These are phyloP conservation scores for Heliothis subflexa DNA, from an alignment of 1,140 invertebrate species.

Conservation along the genomic window DNA sequence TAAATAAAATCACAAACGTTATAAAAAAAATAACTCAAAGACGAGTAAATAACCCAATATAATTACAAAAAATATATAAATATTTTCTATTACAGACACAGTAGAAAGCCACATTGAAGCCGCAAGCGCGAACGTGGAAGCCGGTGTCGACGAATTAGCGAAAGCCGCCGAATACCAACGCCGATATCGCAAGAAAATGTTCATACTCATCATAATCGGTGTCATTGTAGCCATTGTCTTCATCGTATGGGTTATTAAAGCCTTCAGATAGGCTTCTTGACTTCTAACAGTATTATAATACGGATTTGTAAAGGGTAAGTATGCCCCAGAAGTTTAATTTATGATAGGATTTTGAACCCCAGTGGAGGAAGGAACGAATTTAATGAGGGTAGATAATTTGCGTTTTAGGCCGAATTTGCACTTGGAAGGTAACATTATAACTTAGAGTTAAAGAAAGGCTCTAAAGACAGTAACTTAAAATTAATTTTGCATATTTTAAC, in stretches of 20 bases:
- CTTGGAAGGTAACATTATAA: no score
- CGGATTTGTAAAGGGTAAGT: neutral
- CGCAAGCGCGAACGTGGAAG: constrained; percentile 91
- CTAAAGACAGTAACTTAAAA: no score
- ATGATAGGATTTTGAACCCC: constrained; percentile 6
- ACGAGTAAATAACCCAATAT: neutral
- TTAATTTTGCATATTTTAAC: no score
- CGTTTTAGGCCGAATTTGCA: neutral
- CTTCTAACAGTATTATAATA: neutral
- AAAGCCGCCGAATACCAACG: constrained; percentile 93
- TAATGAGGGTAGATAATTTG: neutral
- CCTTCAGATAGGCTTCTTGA: constrained; percentile 65
- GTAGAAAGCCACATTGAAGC: constrained; percentile 96
- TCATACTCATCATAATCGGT: constrained; percentile 89
- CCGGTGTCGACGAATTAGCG: constrained; percentile 91
- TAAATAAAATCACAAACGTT: no score
- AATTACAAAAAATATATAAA: neutral
- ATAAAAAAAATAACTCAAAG: neutral
- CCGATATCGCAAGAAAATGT: constrained; percentile 90
- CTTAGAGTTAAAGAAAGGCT: no score
- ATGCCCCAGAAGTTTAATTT: neutral
- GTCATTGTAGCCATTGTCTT: constrained; percentile 89
- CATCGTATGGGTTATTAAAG: constrained; percentile 88
- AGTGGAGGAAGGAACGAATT: constrained; percentile 14
- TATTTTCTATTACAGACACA: constrained; percentile 88